Conservation (phyloP, 2,797 vertebrate species). For the Muscicapa comitata region DNA sequence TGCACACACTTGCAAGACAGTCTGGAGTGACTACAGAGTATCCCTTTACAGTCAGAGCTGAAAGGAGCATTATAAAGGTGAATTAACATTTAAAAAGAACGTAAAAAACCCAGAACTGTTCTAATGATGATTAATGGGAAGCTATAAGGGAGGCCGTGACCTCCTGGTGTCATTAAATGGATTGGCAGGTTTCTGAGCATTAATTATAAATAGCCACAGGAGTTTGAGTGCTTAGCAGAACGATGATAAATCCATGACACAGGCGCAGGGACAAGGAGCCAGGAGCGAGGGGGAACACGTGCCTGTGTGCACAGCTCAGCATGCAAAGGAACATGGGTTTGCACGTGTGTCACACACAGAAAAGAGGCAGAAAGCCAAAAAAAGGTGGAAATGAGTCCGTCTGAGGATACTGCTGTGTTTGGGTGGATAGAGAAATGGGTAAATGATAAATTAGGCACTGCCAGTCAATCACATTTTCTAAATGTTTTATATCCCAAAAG, state of each 20-base stretch:
- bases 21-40: slow-evolving; percentile 48
- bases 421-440: slow-evolving; percentile 15
- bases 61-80: slow-evolving; percentile 75
- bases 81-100: slow-evolving; percentile 81
- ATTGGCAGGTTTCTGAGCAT: slow-evolving; percentile 80
- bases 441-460: slow-evolving; percentile 74
- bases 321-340: not conserved
- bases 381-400: rapidly evolving
- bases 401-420: not conserved
- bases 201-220: slow-evolving; percentile 80
- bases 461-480: slow-evolving; percentile 76
- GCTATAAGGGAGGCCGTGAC: slow-evolving; percentile 76
- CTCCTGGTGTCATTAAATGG: slow-evolving; percentile 78
- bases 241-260: slow-evolving; percentile 72
- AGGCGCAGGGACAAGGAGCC: slow-evolving; percentile 43
- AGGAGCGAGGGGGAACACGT: not conserved
- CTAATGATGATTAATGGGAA: slow-evolving; percentile 79
- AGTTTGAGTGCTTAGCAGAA: slow-evolving; percentile 69
- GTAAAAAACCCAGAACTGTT: slow-evolving; percentile 75
- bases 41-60: slow-evolving; percentile 70
- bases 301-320: not conserved
- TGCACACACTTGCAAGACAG: slow-evolving; percentile 12
- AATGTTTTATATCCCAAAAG: slow-evolving; percentile 80
- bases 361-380: not conserved
- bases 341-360: not conserved